These are phyloP conservation scores for Antheraea assamensis DNA, from an alignment of 2,888 invertebrate species.

Conservation along the genomic window DNA sequence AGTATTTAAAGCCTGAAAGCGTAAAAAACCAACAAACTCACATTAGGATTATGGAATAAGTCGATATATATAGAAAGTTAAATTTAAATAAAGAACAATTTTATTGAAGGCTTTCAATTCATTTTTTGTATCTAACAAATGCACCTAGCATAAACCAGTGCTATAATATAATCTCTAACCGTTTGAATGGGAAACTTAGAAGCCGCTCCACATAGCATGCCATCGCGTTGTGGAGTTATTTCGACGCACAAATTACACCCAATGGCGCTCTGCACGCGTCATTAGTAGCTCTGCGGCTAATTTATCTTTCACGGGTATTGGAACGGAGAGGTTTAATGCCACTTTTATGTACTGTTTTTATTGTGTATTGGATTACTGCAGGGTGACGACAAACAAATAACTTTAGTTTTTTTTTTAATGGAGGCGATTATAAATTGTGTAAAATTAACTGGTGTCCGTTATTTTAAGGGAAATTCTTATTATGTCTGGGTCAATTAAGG, in stretches of 20 bases:
- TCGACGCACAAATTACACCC: slow-evolving; percentile 6
- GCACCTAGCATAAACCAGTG: background rate
- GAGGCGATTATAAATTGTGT: background rate
- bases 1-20: no score
- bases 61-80: no score
- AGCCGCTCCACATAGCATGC: background rate
- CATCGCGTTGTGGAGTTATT: background rate
- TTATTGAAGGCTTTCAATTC: no score
- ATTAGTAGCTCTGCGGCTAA: background rate
- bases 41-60: no score
- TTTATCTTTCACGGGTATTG: slow-evolving; percentile 4
- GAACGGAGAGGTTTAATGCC: background rate
- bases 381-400: background rate
- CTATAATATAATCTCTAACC: background rate
- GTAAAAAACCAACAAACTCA: no score
- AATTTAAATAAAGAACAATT: no score
- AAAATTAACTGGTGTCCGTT: no score
- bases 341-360: background rate
- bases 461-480: no score
- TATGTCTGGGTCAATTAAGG: no score
- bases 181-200: background rate
- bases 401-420: background rate
- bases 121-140: no score
- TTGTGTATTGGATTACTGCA: background rate
- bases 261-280: background rate